phyloP scores from a whole-genome alignment of 1,140 invertebrate genomes.

The Drosophila sechellia region DNA sequence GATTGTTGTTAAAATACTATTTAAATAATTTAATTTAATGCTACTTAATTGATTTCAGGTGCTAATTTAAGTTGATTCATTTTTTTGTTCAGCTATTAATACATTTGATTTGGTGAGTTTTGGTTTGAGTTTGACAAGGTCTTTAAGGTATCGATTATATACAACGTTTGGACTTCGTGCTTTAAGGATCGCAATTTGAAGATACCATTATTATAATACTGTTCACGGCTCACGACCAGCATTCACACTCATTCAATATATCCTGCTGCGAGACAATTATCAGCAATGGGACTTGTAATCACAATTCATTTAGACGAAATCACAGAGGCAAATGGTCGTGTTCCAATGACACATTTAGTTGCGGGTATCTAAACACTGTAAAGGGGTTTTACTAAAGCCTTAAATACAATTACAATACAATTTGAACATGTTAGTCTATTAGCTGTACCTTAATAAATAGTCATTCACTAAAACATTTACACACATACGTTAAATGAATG shows the following conservation, averaged over 20 bases:
- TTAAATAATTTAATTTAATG: constrained; percentile 69
- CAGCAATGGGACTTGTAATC: constrained; percentile 56
- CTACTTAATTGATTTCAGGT: constrained; percentile 71
- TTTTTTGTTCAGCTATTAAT: constrained; percentile 12
- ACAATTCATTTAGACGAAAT: constrained; percentile 76
- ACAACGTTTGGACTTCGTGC: constrained; percentile 10
- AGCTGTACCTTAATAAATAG: no score
- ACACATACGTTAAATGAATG: neutral
- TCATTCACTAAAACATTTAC: no score
- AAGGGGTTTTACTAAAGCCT: neutral
- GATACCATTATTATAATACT: constrained; percentile 60
- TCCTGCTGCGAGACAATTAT: constrained; percentile 20
- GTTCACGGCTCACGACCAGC: constrained; percentile 59
- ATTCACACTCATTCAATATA: constrained; percentile 31
- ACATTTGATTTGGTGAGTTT: constrained; percentile 28
- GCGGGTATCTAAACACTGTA: no score
- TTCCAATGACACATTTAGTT: constrained; percentile 10
- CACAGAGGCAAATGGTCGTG: constrained; percentile 53
- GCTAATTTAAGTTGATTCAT: constrained; percentile 27
- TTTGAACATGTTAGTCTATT: no score
- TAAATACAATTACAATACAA: neutral
- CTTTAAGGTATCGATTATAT: constrained; percentile 1
- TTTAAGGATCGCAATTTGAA: constrained; percentile 18
- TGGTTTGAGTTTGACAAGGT: constrained; percentile 10
- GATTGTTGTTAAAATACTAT: constrained; percentile 45